Base-by-base conservation (phyloP, 2,888 invertebrate species). In the Apodemia zela region DNA sequence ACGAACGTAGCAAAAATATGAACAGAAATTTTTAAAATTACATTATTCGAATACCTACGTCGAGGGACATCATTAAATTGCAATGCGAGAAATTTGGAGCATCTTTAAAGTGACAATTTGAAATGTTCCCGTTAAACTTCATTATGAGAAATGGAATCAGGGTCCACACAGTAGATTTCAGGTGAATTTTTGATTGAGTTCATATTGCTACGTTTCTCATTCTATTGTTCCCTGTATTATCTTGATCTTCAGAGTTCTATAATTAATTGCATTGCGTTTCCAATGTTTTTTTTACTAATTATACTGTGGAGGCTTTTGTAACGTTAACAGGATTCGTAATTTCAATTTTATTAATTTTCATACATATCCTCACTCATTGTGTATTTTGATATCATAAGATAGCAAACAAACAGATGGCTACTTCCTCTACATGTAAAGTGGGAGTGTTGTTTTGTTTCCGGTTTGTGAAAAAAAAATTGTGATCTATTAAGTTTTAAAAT, bases 61-160 rank as follows among this genome's bases (percentile, higher is more conserved):
- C 45, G 7, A 45, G 45, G 45, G 45, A 45, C 45, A 45, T n/a
- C 45, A 45, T 45, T 45, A 45, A 45, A 45, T 45, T 45, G 45
- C n/a, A 45, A n/a, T 45, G 45, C 45, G 45, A 45, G 45, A 45
- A 45, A 45, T 45, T 45, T 45, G 5, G n/a, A 45, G 45, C 45
- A 15, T 45, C 45, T 45, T 45, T 45, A 45, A 45, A n/a, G 15
- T 6, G 45, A 45, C 45, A 47, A 47, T 47, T 47, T 47, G 17
- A 17, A 47, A 47, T 47, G 17, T 17, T 47, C 17, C 17, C 45
- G n/a, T 17, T 47, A 47, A 47, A 47, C 8, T 47, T 47, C 45
- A 17, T 47, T 47, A 47, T 17, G 45, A 47, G 45, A 47, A 17
- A 17, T 17, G n/a, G 45, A 47, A 17, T 47, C 45, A 45, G 45